Evolutionary conservation across 53 echinoderm and acorn worm species (phyloP).

Genomic region (Mesocentrotus franciscanus): DNA sequence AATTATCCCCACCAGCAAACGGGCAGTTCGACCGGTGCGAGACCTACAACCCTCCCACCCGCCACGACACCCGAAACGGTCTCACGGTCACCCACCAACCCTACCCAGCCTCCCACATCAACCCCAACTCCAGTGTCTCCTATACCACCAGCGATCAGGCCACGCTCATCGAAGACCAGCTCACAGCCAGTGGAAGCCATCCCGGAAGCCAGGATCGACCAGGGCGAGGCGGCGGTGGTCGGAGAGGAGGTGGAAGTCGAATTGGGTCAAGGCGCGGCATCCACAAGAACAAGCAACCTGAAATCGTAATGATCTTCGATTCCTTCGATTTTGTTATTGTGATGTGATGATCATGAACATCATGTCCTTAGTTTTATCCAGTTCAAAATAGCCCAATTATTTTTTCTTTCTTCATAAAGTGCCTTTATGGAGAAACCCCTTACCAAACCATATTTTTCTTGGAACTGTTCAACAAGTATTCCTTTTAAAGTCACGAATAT

Average conservation of each 20-base stretch:
- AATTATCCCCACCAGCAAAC: background rate
- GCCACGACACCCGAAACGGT: constrained; percentile 37
- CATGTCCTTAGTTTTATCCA: background rate
- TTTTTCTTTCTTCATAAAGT: too few relatives aligned
- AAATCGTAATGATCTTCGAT: constrained; percentile 20
- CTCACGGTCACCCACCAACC: constrained; percentile 52
- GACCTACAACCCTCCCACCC: background rate
- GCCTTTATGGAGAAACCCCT: too few relatives aligned
- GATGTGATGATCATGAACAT: background rate
- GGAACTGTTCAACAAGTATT: too few relatives aligned
- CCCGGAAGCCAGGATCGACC: background rate
- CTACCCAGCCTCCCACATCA: constrained; percentile 40
- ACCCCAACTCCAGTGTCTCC: constrained; percentile 51
- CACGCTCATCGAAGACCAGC: constrained; percentile 50
- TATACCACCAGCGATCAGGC: constrained; percentile 57
- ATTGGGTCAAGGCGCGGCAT: constrained; percentile 44
- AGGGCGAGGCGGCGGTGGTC: background rate
- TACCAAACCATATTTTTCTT: too few relatives aligned
- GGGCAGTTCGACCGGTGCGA: constrained; percentile 44
- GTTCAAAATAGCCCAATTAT: too few relatives aligned
- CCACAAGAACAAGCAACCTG: constrained; percentile 50
- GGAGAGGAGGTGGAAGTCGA: background rate
- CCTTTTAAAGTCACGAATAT: too few relatives aligned
- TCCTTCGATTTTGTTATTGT: background rate
- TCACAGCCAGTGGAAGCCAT: background rate